phyloP scores from a whole-genome alignment of 2,888 invertebrate genomes.

The Aporophyla lueneburgensis region DNA sequence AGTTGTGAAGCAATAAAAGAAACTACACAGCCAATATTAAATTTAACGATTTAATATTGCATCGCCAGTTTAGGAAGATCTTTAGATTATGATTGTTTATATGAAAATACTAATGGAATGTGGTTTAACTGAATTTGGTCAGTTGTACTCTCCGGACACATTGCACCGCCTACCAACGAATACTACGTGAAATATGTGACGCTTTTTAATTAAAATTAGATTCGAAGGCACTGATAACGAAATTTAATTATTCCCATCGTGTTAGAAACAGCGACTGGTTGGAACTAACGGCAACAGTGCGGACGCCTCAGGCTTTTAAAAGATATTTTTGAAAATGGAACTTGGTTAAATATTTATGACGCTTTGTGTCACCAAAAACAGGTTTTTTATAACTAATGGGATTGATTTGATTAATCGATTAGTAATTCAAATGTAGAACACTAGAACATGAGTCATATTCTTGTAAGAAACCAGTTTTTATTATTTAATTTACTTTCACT shows the following conservation, averaged over 20 bases:
- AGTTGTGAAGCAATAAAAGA: slow-evolving; percentile 89
- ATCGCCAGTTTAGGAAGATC: slow-evolving; percentile 80
- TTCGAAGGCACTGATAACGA: slow-evolving; percentile 85
- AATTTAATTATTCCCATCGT: slow-evolving; percentile 85
- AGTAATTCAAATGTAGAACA: slow-evolving; percentile 53
- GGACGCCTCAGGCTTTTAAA: slow-evolving; percentile 58
- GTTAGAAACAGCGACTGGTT: slow-evolving; percentile 79
- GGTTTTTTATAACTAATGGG: slow-evolving; percentile 52
- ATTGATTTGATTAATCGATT: slow-evolving; percentile 50
- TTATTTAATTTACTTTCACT: slow-evolving; percentile 33
- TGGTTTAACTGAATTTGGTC: slow-evolving; percentile 78
- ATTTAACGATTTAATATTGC: slow-evolving; percentile 90
- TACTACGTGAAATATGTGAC: slow-evolving; percentile 89
- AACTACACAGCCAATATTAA: slow-evolving; percentile 88
- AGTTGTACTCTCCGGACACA: slow-evolving; percentile 76
- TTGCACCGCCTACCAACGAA: slow-evolving; percentile 89
- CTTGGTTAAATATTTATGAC: slow-evolving; percentile 63
- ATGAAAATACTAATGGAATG: slow-evolving; percentile 68
- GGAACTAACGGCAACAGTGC: slow-evolving; percentile 75
- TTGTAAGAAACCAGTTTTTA: slow-evolving; percentile 21
- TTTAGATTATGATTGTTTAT: slow-evolving; percentile 68
- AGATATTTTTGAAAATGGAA: slow-evolving; percentile 65
- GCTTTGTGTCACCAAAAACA: slow-evolving; percentile 60
- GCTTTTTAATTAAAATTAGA: slow-evolving; percentile 90
- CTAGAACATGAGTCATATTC: slow-evolving; percentile 45